Evolutionary conservation across 2,888 invertebrate genomes (phyloP).

Genomic region (Erebia aethiops): DNA sequence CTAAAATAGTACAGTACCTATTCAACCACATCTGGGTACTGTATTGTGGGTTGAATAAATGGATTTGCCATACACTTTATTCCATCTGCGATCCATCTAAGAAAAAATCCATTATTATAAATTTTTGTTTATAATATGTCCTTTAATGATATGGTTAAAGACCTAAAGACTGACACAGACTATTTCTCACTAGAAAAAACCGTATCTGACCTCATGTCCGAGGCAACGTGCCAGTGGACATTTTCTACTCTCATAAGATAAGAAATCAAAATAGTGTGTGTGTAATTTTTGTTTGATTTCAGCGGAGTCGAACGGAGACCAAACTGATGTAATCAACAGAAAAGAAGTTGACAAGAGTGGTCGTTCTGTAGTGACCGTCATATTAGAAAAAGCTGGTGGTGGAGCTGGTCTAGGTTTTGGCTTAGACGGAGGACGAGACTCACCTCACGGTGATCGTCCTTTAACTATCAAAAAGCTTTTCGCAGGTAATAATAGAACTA

Average conservation of each 20-base stretch:
- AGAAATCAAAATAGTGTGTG: background rate
- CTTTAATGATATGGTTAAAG: too few species aligned
- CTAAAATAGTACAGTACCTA: too few species aligned
- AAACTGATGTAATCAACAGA: conserved; percentile 49
- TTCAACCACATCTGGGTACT: too few species aligned
- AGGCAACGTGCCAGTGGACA: background rate
- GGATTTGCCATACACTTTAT: too few species aligned
- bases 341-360: conserved; percentile 44
- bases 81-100: too few species aligned
- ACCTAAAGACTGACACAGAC: too few species aligned
- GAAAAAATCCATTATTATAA: too few species aligned
- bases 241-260: background rate
- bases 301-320: conserved; percentile 73
- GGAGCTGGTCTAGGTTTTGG: conserved; percentile 97
- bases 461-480: conserved; percentile 96
- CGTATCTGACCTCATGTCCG: too few species aligned
- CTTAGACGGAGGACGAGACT: conserved; percentile 96
- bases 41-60: too few species aligned
- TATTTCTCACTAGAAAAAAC: too few species aligned
- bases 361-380: conserved; percentile 68
- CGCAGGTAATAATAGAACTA: conserved; percentile 85
- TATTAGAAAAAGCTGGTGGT: conserved; percentile 82
- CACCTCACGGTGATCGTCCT: conserved; percentile 94
- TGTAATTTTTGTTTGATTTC: conserved; percentile 25
- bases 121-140: too few species aligned